These are phyloP conservation scores for Anguilla rostrata DNA, from an alignment of 2,113 vertebrate species.

Conservation along the genomic window DNA sequence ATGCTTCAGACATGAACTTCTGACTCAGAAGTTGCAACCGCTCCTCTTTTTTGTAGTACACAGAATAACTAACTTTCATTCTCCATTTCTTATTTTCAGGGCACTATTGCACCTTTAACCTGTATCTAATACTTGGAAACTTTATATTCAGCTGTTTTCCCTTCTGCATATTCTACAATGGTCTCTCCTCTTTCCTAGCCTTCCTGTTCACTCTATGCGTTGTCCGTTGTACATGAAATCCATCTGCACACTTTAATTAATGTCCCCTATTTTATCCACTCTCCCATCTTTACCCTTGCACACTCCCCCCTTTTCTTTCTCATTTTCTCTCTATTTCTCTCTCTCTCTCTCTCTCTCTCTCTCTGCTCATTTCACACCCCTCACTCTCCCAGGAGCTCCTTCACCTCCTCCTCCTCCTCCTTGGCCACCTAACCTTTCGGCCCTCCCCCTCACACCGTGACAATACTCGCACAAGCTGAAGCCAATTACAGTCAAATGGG, in stretches of 20 bases:
- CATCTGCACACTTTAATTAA: neutral
- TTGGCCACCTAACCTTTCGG: neutral
- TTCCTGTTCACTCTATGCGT: neutral
- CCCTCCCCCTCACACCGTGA: neutral
- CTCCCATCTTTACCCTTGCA: neutral
- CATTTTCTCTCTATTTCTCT: neutral
- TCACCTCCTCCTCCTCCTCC: neutral
- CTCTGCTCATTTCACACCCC: neutral
- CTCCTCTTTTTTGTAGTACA: neutral
- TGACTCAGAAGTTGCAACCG: neutral
- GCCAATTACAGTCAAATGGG: conserved; percentile 24
- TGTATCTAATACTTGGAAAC: neutral
- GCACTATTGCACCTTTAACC: neutral
- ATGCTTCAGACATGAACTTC: conserved; percentile 8
- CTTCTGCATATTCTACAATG: neutral
- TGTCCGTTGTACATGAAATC: neutral
- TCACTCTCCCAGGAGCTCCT: neutral
- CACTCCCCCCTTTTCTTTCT: neutral
- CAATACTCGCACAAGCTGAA: neutral
- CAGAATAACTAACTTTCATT: neutral
- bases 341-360: neutral
- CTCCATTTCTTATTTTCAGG: neutral
- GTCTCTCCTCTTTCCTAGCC: neutral
- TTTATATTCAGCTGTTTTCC: neutral
- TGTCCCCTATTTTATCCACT: neutral